Base-by-base conservation (phyloP, 35 echinoderm and acorn worm genomes). In the Apostichopus parvimensis region DNA sequence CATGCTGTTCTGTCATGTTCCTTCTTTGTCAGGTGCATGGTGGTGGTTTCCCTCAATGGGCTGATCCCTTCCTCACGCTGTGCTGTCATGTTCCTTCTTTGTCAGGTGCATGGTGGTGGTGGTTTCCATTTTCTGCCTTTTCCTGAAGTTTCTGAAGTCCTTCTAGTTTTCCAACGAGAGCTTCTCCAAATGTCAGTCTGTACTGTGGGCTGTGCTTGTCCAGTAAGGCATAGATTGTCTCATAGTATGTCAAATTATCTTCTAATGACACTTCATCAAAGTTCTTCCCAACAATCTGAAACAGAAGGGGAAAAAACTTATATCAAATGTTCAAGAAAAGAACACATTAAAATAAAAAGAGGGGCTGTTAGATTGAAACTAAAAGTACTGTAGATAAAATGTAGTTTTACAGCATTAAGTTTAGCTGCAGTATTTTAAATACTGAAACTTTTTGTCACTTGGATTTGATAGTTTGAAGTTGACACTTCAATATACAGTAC, bases 211-310 rank as follows among this genome's bases (percentile, higher is more conserved):
- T 98, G 87, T 94, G 83, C 59, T 98, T 77, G 75, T 98, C 97
- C 45, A 98, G 77, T 24, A 98, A 89, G 17, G 97, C 93, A 87
- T 98, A 98, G 79, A 98, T 98, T 22, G 97, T 98, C 80, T 98
- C 97, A 93, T 92, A 98, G 88, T 94, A 98, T 15, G 79, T 62
- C 21, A 77, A 72, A 22, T 92, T 65, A 20, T 77, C 54, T 57
- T 92, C 75, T 65, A 88, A 84, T 13, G 68, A 70, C 26, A 94
- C 88, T 18, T 76, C 77, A 77, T 98, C 94, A 93, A 91, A 98
- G 10, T 87, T 56, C 21, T 59, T 86, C 6, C 94, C 95, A 88
- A 98, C 95, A 81, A 98, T 94, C 97, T 98, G 86, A 34, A 92
- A 76, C 34, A 45, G 1, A 64, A 57, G 56, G 45, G 54, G 17